phyloP scores from a whole-genome alignment of 2,113 vertebrate species.

The Pogonocichla stellata region DNA sequence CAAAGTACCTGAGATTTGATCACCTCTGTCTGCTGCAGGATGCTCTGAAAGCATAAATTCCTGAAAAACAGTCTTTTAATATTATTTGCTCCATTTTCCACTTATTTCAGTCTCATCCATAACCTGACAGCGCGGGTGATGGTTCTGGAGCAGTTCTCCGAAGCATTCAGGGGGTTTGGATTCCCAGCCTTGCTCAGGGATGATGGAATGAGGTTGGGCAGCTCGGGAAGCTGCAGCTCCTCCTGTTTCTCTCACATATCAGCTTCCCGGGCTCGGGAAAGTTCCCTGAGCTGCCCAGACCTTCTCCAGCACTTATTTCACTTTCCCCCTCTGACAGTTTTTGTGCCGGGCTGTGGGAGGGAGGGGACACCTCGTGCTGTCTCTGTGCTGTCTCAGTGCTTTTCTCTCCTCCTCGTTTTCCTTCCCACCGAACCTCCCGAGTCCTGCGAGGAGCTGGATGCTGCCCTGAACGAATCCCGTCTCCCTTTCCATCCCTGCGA shows the following conservation, averaged over 20 bases:
- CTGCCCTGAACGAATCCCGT: not conserved
- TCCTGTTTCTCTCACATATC: not conserved
- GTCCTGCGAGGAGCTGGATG: not conserved
- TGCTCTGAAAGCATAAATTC: not conserved
- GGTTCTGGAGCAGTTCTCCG: not conserved
- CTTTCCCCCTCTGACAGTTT: not conserved
- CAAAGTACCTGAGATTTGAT: not conserved
- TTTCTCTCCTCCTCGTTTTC: not conserved
- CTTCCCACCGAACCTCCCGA: rapidly evolving
- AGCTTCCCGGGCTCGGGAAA: not conserved
- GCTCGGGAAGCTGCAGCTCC: not conserved
- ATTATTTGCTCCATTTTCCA: not conserved
- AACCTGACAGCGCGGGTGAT: not conserved
- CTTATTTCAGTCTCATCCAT: not conserved
- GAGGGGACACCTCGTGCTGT: not conserved
- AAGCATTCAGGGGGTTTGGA: not conserved
- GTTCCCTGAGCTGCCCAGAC: not conserved
- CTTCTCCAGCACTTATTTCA: rapidly evolving
- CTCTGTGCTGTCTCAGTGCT: not conserved
- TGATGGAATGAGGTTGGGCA: not conserved
- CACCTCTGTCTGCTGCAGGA: not conserved
- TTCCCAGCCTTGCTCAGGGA: not conserved
- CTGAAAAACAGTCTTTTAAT: not conserved
- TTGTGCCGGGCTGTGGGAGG: rapidly evolving
- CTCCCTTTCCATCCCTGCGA: not conserved